These are phyloP conservation scores for Caenorhabditis plicata DNA, from an alignment of 2,888 invertebrate species.

Conservation along the genomic window DNA sequence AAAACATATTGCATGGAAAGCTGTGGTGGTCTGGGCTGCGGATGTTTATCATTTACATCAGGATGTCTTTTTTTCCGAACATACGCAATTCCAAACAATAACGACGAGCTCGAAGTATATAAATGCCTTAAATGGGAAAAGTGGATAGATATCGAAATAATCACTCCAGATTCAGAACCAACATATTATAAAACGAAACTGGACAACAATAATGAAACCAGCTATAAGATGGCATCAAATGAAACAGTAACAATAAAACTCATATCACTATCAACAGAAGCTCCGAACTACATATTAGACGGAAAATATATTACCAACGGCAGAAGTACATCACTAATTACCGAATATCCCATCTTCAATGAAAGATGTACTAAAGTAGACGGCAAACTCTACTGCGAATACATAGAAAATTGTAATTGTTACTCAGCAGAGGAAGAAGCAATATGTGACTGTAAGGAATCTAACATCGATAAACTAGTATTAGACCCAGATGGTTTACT, in stretches of 20 bases:
- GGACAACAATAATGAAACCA: too few species aligned
- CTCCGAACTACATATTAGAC: too few species aligned
- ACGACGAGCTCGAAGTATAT: neutral
- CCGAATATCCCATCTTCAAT: too few species aligned
- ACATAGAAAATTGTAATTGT: neutral
- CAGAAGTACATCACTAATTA: too few species aligned
- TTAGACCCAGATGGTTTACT: neutral
- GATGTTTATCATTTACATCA: neutral
- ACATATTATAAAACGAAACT: too few species aligned
- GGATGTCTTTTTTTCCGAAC: constrained; percentile 5
- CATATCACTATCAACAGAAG: neutral
- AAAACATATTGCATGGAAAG: constrained; percentile 1
- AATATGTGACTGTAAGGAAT: neutral
- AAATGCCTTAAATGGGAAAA: neutral
- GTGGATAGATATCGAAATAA: neutral
- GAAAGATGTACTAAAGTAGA: too few species aligned
- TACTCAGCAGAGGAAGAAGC: neutral
- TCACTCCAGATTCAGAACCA: too few species aligned
- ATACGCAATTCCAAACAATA: neutral
- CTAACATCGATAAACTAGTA: neutral
- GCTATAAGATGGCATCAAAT: too few species aligned
- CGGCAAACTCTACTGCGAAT: too few species aligned
- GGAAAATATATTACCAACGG: too few species aligned
- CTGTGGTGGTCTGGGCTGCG: constrained; percentile 2
- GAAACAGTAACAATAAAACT: neutral